Evolutionary conservation across 1,140 invertebrate species (phyloP), one percentile per base, ranked within the genome.

Genomic region (Solen grandis): DNA sequence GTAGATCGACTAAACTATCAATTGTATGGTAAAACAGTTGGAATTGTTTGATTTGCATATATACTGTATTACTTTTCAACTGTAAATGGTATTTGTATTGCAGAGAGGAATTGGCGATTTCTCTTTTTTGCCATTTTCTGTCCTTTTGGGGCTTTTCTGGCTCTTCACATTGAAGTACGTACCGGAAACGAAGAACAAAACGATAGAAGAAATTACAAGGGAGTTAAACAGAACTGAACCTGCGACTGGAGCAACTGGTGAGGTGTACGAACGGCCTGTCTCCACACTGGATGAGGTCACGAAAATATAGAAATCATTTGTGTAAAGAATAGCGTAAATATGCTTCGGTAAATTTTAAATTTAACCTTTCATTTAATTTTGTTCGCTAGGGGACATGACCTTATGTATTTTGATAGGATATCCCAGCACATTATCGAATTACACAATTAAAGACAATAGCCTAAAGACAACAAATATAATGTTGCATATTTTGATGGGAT

Each of bases 101-200:
- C 84, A 88, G 88, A 82, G 83, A 35, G 88, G 83, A 13, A 80
- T 90, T n/a, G 74, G 73, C 14, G 65, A 88, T 52, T 94, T 95
- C 82, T 95, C 95, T 0, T 94, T 93, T 76, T 86, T 93, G 27
- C 86, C 93, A 2, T 94, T 93, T 78, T 88, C 91, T 0, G 87
- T 83, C 2, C 73, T 91, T 13, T 87, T 93, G 2, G 72, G 89
- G 0, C 1, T 92, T 0, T 90, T 90, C 55, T 88, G 90, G 41
- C 65, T 92, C 52, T 92, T 93, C 74, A 80, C 88, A 19, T 88
- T 84, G 29, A 80, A 89, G 52, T 88, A 87, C 31, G 66, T 92
- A 33, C 91, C 91, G 4, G 91, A 92, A 63, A 92, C 91, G 0
- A 92, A 91, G 70, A 88, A 89, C 41, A 87, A 83, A 60, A 91